phyloP scores from a whole-genome alignment of 2,113 vertebrate genomes.

The Sinocyclocheilus anshuiensis region DNA sequence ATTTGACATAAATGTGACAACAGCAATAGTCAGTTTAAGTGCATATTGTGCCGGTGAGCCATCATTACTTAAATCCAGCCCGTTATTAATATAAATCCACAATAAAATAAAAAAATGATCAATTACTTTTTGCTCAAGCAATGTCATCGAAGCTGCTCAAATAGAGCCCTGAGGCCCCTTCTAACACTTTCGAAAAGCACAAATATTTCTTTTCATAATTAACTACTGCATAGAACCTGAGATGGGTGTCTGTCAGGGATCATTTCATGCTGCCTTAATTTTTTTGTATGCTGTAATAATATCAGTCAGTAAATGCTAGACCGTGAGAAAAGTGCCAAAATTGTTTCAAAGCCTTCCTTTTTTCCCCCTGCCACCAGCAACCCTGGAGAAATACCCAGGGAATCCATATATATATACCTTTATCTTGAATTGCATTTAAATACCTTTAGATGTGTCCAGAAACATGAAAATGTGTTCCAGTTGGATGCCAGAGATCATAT shows the following conservation, averaged over 20 bases:
- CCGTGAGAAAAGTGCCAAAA: slow-evolving; percentile 40
- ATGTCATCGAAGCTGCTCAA: not conserved
- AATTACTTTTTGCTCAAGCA: not conserved
- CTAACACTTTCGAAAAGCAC: slow-evolving; percentile 38
- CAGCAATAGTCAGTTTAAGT: slow-evolving; percentile 1
- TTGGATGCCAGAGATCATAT: not conserved
- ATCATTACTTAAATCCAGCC: not conserved
- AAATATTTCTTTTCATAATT: not conserved
- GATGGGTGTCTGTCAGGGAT: not conserved
- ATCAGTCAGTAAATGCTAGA: slow-evolving; percentile 4
- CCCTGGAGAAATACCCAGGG: slow-evolving; percentile 18
- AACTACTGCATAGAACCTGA: not conserved
- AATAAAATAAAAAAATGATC: not conserved
- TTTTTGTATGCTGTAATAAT: slow-evolving; percentile 5
- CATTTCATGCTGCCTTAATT: slow-evolving; percentile 32
- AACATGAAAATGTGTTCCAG: not conserved
- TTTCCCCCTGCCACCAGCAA: not conserved
- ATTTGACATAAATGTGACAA: not conserved
- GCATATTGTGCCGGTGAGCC: not conserved
- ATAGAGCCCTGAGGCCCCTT: not conserved
- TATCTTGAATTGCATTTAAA: not conserved
- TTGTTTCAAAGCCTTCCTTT: slow-evolving; percentile 17
- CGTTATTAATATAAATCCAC: not conserved
- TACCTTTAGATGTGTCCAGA: slow-evolving; percentile 8
- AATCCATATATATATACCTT: not conserved